Evolutionary conservation across 1,140 invertebrate species (phyloP).

Genomic region (Mylabris phalerata): DNA sequence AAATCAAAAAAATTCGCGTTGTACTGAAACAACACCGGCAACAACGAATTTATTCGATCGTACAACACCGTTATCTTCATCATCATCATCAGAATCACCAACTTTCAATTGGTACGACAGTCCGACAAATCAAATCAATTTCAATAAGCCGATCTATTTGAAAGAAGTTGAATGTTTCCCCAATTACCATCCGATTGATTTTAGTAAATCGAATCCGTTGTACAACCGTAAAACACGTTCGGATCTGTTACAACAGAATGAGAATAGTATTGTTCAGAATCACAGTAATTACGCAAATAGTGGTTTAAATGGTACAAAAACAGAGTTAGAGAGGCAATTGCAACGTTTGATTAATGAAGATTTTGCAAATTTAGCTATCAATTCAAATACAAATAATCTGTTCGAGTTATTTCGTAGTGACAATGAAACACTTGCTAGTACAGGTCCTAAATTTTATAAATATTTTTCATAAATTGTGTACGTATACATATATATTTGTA

Average conservation of each 20-base stretch:
- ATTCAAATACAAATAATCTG: constrained; percentile 14
- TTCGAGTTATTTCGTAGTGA: constrained; percentile 15
- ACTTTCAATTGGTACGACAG: constrained; percentile 34
- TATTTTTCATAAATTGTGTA: constrained; percentile 22
- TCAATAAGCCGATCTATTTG: constrained; percentile 35
- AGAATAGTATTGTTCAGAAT: constrained; percentile 11
- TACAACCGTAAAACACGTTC: constrained; percentile 36
- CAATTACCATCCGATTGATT: neutral
- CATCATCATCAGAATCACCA: constrained; percentile 23
- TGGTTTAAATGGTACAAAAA: constrained; percentile 24
- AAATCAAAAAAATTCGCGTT: constrained; percentile 26
- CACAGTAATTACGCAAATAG: neutral
- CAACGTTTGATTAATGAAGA: constrained; percentile 36
- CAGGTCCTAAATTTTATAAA: constrained; percentile 29
- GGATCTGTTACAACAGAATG: constrained; percentile 24
- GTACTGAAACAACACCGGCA: constrained; percentile 4
- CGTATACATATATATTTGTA: too few species aligned
- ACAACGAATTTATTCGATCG: constrained; percentile 17
- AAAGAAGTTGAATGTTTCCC: constrained; percentile 12
- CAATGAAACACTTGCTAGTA: constrained; percentile 15
- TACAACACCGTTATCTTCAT: constrained; percentile 23
- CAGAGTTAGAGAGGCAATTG: constrained; percentile 21
- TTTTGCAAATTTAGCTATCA: constrained; percentile 30
- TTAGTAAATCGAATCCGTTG: constrained; percentile 41
- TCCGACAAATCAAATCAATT: constrained; percentile 35